Base-by-base conservation (phyloP, 1,140 invertebrate genomes). In the Teleogryllus occipitalis region DNA sequence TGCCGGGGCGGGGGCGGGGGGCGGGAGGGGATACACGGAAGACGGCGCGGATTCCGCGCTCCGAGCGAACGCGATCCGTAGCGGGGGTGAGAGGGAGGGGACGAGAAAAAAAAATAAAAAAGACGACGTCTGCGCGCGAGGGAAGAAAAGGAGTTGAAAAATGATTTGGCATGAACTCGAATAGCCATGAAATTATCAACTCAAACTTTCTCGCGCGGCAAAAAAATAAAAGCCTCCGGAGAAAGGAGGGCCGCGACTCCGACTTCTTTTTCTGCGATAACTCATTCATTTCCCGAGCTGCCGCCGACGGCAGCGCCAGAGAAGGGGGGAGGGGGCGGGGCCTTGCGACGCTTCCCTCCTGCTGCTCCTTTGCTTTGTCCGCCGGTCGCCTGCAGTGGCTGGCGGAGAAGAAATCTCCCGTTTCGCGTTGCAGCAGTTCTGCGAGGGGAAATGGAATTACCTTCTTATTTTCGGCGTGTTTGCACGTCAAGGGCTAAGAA, bases 91-190 rank as follows among this genome's bases (percentile, higher is more conserved):
- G 10, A 7, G 7, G 54, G 0, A 7, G 18, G 0, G 54, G 0
- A 7, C 1, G 3, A 65, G 7, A 65, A 65, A 65, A 65, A 65
- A 65, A 65, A 65, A 65, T 3, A 7, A 65, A 65, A 65, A 65
- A 18, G 54, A 65, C 10, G 18, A 65, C 54, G 54, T 65, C 54
- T 65, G 54, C 54, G 54, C 10, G 54, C 10, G 54, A 2, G 7
- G 54, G 27, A 39, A 7, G 3, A 18, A 65, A 65, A 2, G 54
- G 2, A 65, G 54, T 7, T 65, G 54, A 65, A 65, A 65, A 65
- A 65, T 65, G 54, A 65, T 65, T 65, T 65, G 49, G 54, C 54
- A 65, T 65, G 54, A 65, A 65, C 54, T 65, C 54, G 54, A 65
- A 65, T 65, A 65, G 54, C 54, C 49, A 65, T 65, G 54, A 65